A percentile compares a stretch with the other conserved stretches of the same genome.
Conservation (phyloP, 2,797 vertebrate genomes). For the Eutrigla gurnardus region DNA sequence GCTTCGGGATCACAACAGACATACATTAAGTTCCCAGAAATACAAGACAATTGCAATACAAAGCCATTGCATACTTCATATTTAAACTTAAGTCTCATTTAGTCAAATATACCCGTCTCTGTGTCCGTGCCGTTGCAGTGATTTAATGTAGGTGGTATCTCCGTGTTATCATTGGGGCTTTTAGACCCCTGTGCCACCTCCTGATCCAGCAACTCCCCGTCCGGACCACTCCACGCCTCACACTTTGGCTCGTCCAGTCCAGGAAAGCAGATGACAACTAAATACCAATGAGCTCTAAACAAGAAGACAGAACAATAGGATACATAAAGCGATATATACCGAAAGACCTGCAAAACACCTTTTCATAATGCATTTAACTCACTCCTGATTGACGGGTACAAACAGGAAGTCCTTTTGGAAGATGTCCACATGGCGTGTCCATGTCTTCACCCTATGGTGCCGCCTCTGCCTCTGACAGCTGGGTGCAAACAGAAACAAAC, state of each 20-base stretch:
- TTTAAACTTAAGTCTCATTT: background rate
- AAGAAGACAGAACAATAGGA: constrained; percentile 9
- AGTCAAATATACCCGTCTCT: constrained; percentile 52
- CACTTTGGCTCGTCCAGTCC: constrained; percentile 86
- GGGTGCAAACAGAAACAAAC: background rate
- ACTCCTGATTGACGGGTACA: constrained; percentile 99
- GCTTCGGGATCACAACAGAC: background rate
- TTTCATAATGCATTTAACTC: constrained; percentile 72
- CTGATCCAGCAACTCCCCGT: constrained; percentile 30
- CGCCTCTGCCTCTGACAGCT: constrained; percentile 88
- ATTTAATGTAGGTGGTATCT: constrained; percentile 21
- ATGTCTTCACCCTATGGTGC: constrained; percentile 95
- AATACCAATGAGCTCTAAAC: constrained; percentile 94
- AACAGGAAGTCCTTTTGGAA: constrained; percentile 98
- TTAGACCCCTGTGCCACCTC: constrained; percentile 31
- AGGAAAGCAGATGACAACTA: constrained; percentile 96
- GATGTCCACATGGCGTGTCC: constrained; percentile 97
- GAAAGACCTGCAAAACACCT: background rate
- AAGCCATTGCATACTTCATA: background rate
- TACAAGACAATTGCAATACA: background rate
- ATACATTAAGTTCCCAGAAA: background rate
- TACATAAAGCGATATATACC: background rate
- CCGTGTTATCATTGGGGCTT: constrained; percentile 29
- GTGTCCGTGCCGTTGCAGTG: constrained; percentile 34
- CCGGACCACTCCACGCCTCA: constrained; percentile 69